Evolutionary conservation across 2,113 vertebrate genomes (phyloP), one percentile per base, ranked within the genome.

Genomic region (Oryzias melastigma): DNA sequence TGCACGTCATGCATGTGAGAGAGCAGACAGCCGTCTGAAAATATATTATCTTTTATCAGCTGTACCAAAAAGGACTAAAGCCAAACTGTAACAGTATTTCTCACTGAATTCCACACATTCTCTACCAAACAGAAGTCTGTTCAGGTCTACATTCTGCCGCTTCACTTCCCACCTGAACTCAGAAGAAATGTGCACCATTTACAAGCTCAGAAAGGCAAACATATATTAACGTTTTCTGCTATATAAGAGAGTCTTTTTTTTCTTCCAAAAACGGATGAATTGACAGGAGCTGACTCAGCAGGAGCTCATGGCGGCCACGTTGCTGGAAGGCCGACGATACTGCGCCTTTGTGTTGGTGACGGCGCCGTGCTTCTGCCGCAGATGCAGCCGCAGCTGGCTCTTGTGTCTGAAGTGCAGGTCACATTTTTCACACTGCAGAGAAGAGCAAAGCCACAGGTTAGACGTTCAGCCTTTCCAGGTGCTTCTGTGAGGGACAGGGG

Each of bases 401-500:
- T 99, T 99, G 92, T 99, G 97, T 81, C 97, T 93, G 81, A 99
- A 99, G 86, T 96, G 97, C 60, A 99, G 91, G 88, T 98, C 96
- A 78, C 97, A 99, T 80, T 94, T 98, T 92, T 99, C 97, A 84
- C 97, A 99, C 97, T 99, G 75, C 22, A 0, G 47, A 59, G 49
- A 65, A 12, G 3, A 66, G 19, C 19, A 61, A 53, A 17, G 19
- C 6, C 46, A 47, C 6, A 15, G 7, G 13, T 53, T 41, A 55
- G 13, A 42, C 14, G 3, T 3, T 1, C 1, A 18, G 58, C 46
- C 2, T 22, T 22, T 22, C 2, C 22, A 22, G 22, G 22, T 67
- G 47, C 27, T 41, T 66, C 53, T 62, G 61, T 60, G 20, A 27
- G 58, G 24, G 18, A 65, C 51, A 78, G 42, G 19, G 41, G 7